Evolutionary conservation across 1,140 invertebrate genomes (phyloP).

Genomic region (Caenorhabditis latens): DNA sequence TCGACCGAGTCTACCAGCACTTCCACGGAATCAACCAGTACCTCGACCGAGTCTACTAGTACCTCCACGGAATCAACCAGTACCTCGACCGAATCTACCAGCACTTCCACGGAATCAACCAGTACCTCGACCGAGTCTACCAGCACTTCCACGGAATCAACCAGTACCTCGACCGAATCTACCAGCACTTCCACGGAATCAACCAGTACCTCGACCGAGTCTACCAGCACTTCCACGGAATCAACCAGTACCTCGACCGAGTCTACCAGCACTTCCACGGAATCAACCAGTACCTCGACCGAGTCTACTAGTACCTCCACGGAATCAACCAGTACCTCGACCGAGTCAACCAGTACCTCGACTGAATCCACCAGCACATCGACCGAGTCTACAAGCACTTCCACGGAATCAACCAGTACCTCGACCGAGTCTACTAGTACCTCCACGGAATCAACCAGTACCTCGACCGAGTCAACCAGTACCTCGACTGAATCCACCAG

Average conservation of each 20-base stretch:
- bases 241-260: not conserved
- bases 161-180: constrained; percentile 2
- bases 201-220: not conserved
- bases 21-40: not conserved
- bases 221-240: constrained; percentile 6
- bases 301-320: not conserved
- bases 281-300: not conserved
- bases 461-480: not conserved
- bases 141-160: not conserved
- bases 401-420: not conserved
- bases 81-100: not conserved
- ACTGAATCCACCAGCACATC: constrained; percentile 7
- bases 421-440: not conserved
- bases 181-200: constrained; percentile 12
- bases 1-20: constrained; percentile 22
- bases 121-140: constrained; percentile 4
- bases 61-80: not conserved
- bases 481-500: constrained; percentile 6
- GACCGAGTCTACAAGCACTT: not conserved
- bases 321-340: not conserved
- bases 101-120: not conserved
- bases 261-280: not conserved
- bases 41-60: not conserved
- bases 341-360: not conserved
- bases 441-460: not conserved